Base-by-base conservation (phyloP, 2,888 invertebrate species). In the Sesia bembeciformis region DNA sequence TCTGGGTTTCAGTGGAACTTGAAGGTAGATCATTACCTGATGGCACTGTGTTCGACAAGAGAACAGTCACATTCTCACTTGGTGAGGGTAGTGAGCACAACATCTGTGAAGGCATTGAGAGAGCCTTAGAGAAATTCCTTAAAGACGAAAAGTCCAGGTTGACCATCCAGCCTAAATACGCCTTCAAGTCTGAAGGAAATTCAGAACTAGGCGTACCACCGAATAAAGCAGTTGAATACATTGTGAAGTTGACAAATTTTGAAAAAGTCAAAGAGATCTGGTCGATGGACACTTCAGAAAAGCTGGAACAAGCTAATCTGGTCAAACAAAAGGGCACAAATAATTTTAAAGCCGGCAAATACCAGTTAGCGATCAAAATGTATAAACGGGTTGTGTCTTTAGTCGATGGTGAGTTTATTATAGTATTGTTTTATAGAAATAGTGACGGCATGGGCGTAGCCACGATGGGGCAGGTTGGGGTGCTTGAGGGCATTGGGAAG, bases 251-350 rank as follows among this genome's bases (percentile, higher is more conserved):
- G 58, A 93, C 93, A 43, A 93, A 92, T 62, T 98, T 98, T 75
- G 98, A 98, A 79, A 80, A 94, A 91, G 92, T 92, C 0, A 94
- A 95, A 64, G 95, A 96, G 62, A 79, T 67, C 4, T 98, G 98
- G 97, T 92, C 95, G 50, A 90, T 98, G 89, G 94, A 95, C 58
- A 90, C 91, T 0, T 79, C 89, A 0, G 96, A 98, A 78, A 96
- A 95, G 74, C 64, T 98, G 4, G 94, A 94, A 56, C 95, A 96
- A 71, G 93, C 96, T 0, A 93, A 94, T 75, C 85, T 95, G 7
- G 94, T 93, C 60, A 99, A 99, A 82, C 95, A 95, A 59, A 97
- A 96, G 73, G 99, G 98, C 51, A 98, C 97, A 0, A 91, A 92
- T 52, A 98, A 96, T 76, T 97, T 97, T 72, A 97, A 97, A 79